These are phyloP conservation scores for Tenthredo notha DNA, from an alignment of 2,888 invertebrate species.

Conservation along the genomic window DNA sequence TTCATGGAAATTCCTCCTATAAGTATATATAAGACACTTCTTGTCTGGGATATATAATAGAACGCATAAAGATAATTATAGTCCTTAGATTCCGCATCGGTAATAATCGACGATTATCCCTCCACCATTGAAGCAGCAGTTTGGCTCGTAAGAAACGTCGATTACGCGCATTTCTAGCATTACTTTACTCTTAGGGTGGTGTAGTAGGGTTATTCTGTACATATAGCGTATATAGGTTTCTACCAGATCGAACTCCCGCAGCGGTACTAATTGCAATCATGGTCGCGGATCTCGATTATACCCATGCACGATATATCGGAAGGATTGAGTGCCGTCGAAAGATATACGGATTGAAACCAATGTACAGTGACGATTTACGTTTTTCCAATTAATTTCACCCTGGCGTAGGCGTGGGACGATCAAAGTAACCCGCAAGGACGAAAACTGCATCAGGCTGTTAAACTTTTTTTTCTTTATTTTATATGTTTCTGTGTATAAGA, in stretches of 20 bases:
- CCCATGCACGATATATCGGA: slow-evolving; percentile 47
- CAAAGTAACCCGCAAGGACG: neutral
- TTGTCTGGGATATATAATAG: neutral
- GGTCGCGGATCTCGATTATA: slow-evolving; percentile 66
- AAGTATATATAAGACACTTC: neutral
- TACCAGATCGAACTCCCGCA: slow-evolving; percentile 60
- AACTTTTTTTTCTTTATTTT: neutral
- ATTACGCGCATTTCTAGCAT: slow-evolving; percentile 59
- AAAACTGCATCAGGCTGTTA: neutral
- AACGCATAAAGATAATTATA: slow-evolving; percentile 64
- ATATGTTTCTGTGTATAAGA: neutral
- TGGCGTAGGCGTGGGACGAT: slow-evolving; percentile 15
- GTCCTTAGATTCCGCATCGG: slow-evolving; percentile 68
- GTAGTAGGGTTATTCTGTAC: neutral
- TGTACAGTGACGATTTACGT: neutral
- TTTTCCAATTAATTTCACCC: slow-evolving; percentile 44
- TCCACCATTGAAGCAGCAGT: slow-evolving; percentile 57
- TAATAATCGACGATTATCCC: neutral
- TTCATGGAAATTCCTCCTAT: neutral
- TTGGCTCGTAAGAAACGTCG: slow-evolving; percentile 62
- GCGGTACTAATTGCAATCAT: slow-evolving; percentile 74
- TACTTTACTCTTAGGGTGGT: slow-evolving; percentile 17
- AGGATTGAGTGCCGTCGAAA: slow-evolving; percentile 48
- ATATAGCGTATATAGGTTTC: neutral
- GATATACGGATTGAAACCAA: slow-evolving; percentile 51